Conservation (phyloP, 2,888 invertebrate genomes). For the Cordilura impudica region DNA sequence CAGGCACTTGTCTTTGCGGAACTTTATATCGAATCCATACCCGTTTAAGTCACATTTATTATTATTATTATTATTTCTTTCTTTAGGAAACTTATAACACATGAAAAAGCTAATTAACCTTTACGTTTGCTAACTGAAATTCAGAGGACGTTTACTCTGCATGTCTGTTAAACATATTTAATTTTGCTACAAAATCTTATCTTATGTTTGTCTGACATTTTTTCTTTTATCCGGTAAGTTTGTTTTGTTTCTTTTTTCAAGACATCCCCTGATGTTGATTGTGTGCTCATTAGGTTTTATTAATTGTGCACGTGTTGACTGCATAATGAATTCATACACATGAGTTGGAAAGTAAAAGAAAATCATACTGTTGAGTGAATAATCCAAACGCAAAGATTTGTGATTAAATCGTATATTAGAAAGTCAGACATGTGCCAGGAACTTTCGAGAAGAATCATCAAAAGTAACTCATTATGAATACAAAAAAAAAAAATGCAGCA, state of each 20-base stretch:
- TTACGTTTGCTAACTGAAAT: constrained; percentile 14
- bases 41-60: background rate
- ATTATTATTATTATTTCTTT: no score
- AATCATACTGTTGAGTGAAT: constrained; percentile 41
- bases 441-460: no score
- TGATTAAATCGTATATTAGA: no score
- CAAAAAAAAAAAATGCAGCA: no score
- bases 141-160: background rate
- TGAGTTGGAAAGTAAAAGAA: constrained; percentile 39
- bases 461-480: no score
- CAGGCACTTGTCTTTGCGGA: constrained; percentile 18
- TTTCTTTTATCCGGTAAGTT: background rate
- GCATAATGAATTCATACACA: constrained; percentile 57
- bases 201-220: background rate
- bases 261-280: constrained; percentile 32
- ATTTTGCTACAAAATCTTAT: background rate
- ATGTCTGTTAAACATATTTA: background rate
- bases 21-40: constrained; percentile 31
- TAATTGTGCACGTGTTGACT: constrained; percentile 63
- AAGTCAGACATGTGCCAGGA: no score
- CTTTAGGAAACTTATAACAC: constrained; percentile 7
- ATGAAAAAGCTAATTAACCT: constrained; percentile 45
- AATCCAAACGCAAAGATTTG: constrained; percentile 10
- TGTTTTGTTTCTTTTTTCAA: background rate
- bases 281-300: constrained; percentile 55